Evolutionary conservation across 2,113 vertebrate species (phyloP).

Genomic region (Microtus pennsylvanicus): DNA sequence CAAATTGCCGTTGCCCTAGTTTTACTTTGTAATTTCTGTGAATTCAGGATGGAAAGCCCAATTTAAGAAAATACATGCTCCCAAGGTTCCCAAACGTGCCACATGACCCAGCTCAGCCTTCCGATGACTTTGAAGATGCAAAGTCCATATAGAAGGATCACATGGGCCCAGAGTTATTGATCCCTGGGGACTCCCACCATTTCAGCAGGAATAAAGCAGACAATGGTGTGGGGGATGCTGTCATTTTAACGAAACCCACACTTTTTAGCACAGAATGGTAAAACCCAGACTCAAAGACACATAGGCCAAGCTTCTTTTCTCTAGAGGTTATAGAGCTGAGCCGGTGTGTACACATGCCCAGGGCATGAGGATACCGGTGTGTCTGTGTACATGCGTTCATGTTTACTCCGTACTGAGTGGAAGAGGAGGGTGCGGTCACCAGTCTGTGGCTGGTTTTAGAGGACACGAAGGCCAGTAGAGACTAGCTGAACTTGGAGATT

Average conservation of each 20-base stretch:
- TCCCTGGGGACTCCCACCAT: slow-evolving; percentile 49
- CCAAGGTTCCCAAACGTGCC: slow-evolving; percentile 51
- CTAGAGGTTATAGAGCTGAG: background rate
- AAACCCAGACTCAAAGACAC: background rate
- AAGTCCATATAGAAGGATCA: slow-evolving; percentile 51
- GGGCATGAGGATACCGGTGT: too few species aligned
- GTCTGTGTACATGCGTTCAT: background rate
- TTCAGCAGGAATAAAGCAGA: slow-evolving; percentile 45
- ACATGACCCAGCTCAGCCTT: slow-evolving; percentile 47
- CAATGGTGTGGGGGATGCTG: background rate
- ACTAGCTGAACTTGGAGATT: slow-evolving; percentile 40
- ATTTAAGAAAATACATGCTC: slow-evolving; percentile 29
- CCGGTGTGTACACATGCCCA: background rate
- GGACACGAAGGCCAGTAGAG: slow-evolving; percentile 39
- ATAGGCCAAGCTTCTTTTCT: background rate
- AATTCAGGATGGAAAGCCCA: slow-evolving; percentile 12
- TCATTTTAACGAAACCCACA: background rate
- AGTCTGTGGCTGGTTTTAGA: background rate
- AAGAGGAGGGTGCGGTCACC: fast-evolving
- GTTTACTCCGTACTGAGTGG: background rate
- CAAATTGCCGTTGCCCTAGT: slow-evolving; percentile 32
- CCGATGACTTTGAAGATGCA: slow-evolving; percentile 22
- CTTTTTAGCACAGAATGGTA: background rate
- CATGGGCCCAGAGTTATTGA: slow-evolving; percentile 9
- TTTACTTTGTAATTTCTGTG: slow-evolving; percentile 65